Evolutionary conservation across 2,888 invertebrate species (phyloP), one percentile per base, ranked within the genome.

Genomic region (Frankliniella intonsa): DNA sequence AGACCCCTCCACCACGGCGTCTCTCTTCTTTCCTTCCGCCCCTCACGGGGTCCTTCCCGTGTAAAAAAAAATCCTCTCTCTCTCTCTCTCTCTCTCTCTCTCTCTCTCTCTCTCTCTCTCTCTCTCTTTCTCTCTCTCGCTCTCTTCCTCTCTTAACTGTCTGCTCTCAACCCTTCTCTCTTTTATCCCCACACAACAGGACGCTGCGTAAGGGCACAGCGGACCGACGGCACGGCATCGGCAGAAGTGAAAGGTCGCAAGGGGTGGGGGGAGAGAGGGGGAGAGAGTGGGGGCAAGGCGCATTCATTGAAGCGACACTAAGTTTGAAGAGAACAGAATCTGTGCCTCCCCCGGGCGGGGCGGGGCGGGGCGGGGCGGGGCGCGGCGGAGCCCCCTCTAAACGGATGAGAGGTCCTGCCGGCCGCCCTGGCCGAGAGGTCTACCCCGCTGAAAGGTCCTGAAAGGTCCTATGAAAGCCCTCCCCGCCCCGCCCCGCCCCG

Each of bases 221-320:
- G 55, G n/a, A n/a, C n/a, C n/a, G n/a, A n/a, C n/a, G n/a, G n/a
- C n/a, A n/a, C n/a, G n/a, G n/a, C n/a, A n/a, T n/a, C n/a, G n/a
- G n/a, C n/a, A n/a, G n/a, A n/a, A n/a, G n/a, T n/a, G n/a, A n/a
- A n/a, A n/a, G n/a, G n/a, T n/a, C n/a, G n/a, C 9, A 51, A 51
- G 10, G 51, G 55, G 55, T 3, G 3, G 55, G 8, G 17, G 55
- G 8, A 55, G 7, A 17, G 55, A 7, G 55, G 8, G 17, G 14
- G 55, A n/a, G n/a, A n/a, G n/a, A n/a, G n/a, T n/a, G n/a, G n/a
- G n/a, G n/a, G n/a, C n/a, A n/a, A n/a, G n/a, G 69, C 69, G 69
- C 69, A 69, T 69, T 69, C 22, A 69, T 69, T 69, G 69, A 69
- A 69, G 69, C 69, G 69, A 69, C 69, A 69, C 22, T 69, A 69